Percentiles rank a stretch among this genome's conserved stretches.
These are phyloP conservation scores for Coelinius sp. DNA, from an alignment of 2,888 invertebrate genomes.

Conservation along the genomic window DNA sequence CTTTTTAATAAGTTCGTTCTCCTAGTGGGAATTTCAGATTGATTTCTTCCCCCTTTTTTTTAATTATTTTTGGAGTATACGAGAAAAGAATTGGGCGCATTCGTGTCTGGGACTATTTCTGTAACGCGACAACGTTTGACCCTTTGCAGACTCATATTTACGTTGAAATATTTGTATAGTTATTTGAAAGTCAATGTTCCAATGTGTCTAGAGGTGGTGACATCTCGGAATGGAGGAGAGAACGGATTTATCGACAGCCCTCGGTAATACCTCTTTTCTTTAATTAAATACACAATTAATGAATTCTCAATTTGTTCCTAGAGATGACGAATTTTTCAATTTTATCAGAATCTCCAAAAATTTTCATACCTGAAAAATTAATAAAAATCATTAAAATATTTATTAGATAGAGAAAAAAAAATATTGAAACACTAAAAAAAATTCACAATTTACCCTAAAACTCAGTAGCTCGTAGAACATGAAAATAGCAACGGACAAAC, in stretches of 20 bases:
- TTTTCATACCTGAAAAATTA: too few relatives aligned
- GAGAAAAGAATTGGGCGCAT: neutral
- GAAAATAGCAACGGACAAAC: conserved; percentile 63
- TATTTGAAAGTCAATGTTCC: neutral
- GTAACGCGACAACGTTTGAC: conserved; percentile 4
- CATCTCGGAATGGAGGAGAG: neutral
- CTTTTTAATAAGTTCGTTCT: neutral
- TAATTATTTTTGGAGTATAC: neutral
- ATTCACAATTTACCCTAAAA: neutral
- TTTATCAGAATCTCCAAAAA: too few relatives aligned
- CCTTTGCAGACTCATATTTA: neutral
- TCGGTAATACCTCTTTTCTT: neutral
- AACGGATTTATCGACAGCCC: neutral
- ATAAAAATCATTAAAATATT: too few relatives aligned
- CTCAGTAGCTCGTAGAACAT: conserved; percentile 53
- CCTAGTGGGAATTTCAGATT: neutral
- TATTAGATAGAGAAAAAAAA: too few relatives aligned
- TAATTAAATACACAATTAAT: too few relatives aligned
- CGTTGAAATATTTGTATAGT: neutral
- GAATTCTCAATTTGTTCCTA: too few relatives aligned
- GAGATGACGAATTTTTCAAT: too few relatives aligned
- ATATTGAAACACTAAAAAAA: neutral
- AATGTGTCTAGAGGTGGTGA: neutral
- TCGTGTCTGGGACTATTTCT: conserved; percentile 10
- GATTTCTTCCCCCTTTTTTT: conserved; percentile 1